phyloP scores from a whole-genome alignment of 2,797 vertebrate genomes.

The Odontamblyopus rebecca region DNA sequence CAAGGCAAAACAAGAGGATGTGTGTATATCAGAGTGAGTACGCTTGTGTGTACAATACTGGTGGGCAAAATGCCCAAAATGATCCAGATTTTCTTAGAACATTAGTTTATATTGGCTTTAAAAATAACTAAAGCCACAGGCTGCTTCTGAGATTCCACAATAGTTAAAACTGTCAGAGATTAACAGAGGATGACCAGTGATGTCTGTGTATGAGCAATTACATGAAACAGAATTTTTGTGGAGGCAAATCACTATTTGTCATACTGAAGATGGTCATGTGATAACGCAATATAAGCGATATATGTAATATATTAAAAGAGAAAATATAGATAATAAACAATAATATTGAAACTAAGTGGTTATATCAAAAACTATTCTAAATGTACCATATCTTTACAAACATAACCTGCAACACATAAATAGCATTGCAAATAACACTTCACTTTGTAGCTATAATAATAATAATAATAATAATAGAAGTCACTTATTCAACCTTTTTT shows the following conservation, averaged over 20 bases:
- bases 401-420: too few species aligned
- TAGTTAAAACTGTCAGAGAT: background rate
- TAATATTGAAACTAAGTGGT: too few species aligned
- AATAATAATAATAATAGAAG: too few species aligned
- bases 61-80: background rate
- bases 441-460: too few species aligned
- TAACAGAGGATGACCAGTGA: background rate
- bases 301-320: too few species aligned
- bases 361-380: too few species aligned
- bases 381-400: too few species aligned
- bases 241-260: background rate
- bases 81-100: background rate
- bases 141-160: background rate
- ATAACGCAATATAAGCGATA: too few species aligned
- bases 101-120: background rate
- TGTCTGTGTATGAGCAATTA: background rate
- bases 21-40: background rate
- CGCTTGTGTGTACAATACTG: slow-evolving; percentile 30
- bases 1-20: slow-evolving; percentile 15
- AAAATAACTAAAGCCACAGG: background rate
- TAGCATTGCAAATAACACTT: too few species aligned
- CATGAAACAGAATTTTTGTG: background rate
- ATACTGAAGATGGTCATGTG: background rate
- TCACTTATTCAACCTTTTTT: background rate
- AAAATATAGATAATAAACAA: too few species aligned